Evolutionary conservation across 1,140 invertebrate genomes (phyloP).

Genomic region (Lepidotrigona ventralis): DNA sequence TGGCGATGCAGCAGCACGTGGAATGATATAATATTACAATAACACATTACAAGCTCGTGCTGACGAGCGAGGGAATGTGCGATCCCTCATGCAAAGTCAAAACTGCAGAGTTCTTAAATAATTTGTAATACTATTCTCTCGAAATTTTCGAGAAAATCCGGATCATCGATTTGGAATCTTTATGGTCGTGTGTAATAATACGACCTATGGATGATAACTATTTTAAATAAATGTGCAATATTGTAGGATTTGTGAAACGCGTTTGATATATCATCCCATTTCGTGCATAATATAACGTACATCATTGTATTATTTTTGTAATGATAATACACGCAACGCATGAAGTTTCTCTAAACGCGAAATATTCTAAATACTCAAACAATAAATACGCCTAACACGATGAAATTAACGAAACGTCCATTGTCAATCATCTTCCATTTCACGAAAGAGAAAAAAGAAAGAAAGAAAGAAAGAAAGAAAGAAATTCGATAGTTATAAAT

Average conservation of each 20-base stretch:
- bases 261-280: neutral
- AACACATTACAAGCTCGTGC: neutral
- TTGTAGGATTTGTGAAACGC: neutral
- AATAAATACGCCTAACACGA: neutral
- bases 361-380: neutral
- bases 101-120: neutral
- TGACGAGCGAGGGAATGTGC: neutral
- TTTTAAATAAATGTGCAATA: neutral
- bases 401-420: neutral
- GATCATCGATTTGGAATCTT: neutral
- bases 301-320: neutral
- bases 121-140: neutral
- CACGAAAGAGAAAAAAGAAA: no score
- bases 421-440: neutral
- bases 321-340: neutral
- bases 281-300: neutral
- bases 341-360: neutral
- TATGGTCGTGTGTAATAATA: neutral
- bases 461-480: no score
- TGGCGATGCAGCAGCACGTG: neutral
- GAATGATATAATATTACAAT: neutral
- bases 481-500: neutral
- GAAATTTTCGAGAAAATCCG: neutral
- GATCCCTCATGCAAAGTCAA: neutral
- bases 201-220: neutral